Evolutionary conservation across 2,888 invertebrate genomes (phyloP), one percentile per base, ranked within the genome.

Genomic region (Leucophenga maculata): DNA sequence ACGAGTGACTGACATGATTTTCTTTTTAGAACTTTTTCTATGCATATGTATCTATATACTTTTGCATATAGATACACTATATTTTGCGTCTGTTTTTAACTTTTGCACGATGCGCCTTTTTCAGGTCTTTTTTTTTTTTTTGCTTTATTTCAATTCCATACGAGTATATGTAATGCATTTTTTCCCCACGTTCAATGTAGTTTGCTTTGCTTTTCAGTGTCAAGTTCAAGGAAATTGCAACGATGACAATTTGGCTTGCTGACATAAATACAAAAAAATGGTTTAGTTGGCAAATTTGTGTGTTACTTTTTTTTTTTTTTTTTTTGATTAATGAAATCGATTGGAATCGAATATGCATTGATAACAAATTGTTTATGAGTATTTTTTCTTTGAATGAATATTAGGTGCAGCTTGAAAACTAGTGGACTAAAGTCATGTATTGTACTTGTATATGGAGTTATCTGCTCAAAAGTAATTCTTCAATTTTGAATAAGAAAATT

Each of bases 141-240:
- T 13, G 48, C 39, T 39, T 59, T 62, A 54, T 68, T 57, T 39
- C 62, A 54, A 32, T 11, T 31, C 50, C 60, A 60, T 60, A 22
- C 18, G 6, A 62, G 70, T 50, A 44, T 57, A 39, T 62, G 50
- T 64, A 18, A 22, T 59, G 18, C 22, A 70, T 71, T 64, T 75
- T 67, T 73, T 72, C 46, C n/a, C 46, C 16, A 26, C 50, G n/a
- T n/a, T 50, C 50, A 16, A 18, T 18, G 50, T 18, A 18, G 18
- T 57, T 57, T 22, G 26, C 4, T 57, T 73, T 68, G 71, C 74
- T 68, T 72, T 62, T 71, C 64, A 78, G 87, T 84, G 85, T 86
- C 86, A 86, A 86, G 86, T 86, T 86, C 86, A 86, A 82, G 85
- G 86, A 78, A 86, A 84, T 75, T 77, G 80, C 79, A 71, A 70